These are phyloP conservation scores for Holothuria scabra DNA, from an alignment of 53 echinoderm and acorn worm genomes.

Conservation along the genomic window DNA sequence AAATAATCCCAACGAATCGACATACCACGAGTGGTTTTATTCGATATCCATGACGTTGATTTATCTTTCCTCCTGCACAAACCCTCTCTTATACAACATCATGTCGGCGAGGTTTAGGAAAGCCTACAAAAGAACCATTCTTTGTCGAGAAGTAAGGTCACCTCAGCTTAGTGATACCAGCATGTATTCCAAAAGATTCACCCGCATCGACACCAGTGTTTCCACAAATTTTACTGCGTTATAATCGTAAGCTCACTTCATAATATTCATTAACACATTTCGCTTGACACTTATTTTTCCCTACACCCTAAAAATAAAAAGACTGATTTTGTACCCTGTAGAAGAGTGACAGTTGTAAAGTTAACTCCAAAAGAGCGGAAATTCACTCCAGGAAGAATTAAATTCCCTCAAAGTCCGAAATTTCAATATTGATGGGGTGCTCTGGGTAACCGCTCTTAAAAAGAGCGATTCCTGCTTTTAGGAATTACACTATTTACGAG, in stretches of 20 bases:
- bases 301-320: too few species aligned
- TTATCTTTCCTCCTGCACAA: conserved; percentile 86
- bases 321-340: too few species aligned
- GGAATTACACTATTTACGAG: too few species aligned
- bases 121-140: conserved; percentile 84
- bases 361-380: too few species aligned
- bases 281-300: too few species aligned
- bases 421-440: too few species aligned
- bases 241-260: conserved; percentile 5
- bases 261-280: too few species aligned
- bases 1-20: conserved; percentile 55
- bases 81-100: conserved; percentile 95
- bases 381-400: too few species aligned
- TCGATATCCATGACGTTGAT: conserved; percentile 78
- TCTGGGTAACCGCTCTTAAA: too few species aligned
- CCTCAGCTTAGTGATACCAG: conserved; percentile 43
- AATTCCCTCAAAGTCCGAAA: too few species aligned
- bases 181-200: conserved; percentile 47
- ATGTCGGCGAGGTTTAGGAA: conserved; percentile 93
- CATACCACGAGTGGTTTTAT: conserved; percentile 79
- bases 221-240: conserved; percentile 50
- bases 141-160: conserved; percentile 87
- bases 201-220: conserved; percentile 46
- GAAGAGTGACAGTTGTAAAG: too few species aligned
- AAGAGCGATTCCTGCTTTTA: too few species aligned